A percentile compares a stretch with the other conserved stretches of the same genome.
phyloP scores from a whole-genome alignment of 2,797 vertebrate genomes.

The Zonotrichia albicollis region DNA sequence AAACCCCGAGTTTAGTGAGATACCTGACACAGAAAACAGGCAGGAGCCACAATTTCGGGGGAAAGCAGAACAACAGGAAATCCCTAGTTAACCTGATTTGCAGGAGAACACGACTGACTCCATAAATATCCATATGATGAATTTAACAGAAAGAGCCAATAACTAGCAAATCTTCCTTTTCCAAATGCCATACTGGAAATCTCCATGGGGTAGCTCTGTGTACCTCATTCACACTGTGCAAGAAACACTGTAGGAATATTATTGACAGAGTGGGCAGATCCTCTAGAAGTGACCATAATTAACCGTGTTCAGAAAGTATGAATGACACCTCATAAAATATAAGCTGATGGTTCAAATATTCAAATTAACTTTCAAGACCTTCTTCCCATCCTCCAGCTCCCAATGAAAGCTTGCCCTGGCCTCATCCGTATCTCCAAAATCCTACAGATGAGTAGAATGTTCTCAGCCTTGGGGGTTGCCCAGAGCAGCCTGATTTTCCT shows the following conservation, averaged over 20 bases:
- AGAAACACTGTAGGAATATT: not conserved
- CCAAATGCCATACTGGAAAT: not conserved
- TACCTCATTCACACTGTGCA: not conserved
- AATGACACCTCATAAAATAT: not conserved
- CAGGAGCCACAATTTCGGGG: not conserved
- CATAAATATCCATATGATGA: not conserved
- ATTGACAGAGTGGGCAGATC: not conserved
- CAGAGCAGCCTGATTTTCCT: not conserved
- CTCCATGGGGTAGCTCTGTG: not conserved
- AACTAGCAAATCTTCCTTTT: not conserved
- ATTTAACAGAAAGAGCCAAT: not conserved
- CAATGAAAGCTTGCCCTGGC: not conserved
- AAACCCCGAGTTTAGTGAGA: not conserved
- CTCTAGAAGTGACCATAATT: not conserved
- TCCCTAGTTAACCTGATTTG: not conserved
- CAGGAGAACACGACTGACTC: not conserved
- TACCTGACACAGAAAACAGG: not conserved
- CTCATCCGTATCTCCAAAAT: not conserved
- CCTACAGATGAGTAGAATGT: rapidly evolving
- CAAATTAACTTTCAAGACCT: not conserved
- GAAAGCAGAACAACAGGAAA: not conserved
- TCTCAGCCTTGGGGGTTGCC: not conserved
- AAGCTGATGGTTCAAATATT: not conserved
- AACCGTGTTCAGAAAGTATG: not conserved
- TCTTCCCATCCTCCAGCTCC: not conserved